These are phyloP conservation scores for Pristiophorus japonicus DNA, from an alignment of 2,113 vertebrate genomes.

Conservation along the genomic window DNA sequence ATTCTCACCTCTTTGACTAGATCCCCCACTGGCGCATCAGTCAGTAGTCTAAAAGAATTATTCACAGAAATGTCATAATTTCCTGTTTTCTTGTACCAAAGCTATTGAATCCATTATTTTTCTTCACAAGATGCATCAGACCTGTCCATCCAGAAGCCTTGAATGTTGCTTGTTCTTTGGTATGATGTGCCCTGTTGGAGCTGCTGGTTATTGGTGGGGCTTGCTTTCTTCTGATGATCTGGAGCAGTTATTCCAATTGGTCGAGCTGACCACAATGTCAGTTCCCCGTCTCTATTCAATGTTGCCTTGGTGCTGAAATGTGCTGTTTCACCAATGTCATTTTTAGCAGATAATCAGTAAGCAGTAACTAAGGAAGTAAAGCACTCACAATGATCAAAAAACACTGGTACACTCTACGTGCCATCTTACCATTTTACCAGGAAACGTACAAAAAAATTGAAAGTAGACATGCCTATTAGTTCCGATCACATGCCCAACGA, in stretches of 20 bases:
- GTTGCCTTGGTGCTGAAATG: no score
- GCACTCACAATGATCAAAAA: not conserved
- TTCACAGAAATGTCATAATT: not conserved
- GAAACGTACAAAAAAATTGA: not conserved
- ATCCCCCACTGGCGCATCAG: not conserved
- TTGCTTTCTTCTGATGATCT: not conserved
- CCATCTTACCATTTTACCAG: not conserved
- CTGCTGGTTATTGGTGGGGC: not conserved
- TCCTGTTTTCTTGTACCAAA: no score
- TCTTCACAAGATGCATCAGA: not conserved
- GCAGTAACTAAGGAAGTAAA: not conserved
- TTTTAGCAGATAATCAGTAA: not conserved
- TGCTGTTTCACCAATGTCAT: no score
- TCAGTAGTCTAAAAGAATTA: not conserved
- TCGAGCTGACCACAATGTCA: not conserved
- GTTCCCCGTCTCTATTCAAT: not conserved
- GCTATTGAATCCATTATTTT: not conserved
- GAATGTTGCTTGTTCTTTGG: not conserved
- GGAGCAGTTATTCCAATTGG: not conserved
- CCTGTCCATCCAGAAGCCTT: not conserved
- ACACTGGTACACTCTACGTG: not conserved
- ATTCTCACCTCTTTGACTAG: not conserved
- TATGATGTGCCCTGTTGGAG: not conserved
- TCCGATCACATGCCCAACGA: not conserved
- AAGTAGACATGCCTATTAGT: not conserved